These are phyloP conservation scores for Drosophila nannoptera DNA, from an alignment of 1,140 invertebrate genomes.

Conservation along the genomic window DNA sequence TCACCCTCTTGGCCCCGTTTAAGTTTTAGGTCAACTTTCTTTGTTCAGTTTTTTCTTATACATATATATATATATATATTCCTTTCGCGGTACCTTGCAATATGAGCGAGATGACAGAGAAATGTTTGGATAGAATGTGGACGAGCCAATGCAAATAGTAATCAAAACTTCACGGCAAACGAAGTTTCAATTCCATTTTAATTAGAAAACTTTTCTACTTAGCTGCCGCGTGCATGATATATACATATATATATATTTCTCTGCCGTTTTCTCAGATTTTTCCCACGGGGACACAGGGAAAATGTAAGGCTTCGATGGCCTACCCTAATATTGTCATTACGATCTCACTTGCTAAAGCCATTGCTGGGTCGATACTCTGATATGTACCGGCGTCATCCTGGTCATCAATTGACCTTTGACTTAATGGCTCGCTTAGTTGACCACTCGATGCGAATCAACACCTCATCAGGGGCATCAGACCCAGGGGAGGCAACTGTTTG, in stretches of 20 bases:
- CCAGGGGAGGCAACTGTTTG: slow-evolving; percentile 18
- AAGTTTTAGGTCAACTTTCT: slow-evolving; percentile 48
- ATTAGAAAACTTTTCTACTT: slow-evolving; percentile 75
- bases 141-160: slow-evolving; percentile 64
- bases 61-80: too few relatives aligned
- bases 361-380: background rate
- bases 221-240: slow-evolving; percentile 61
- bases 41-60: slow-evolving; percentile 17
- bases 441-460: slow-evolving; percentile 35
- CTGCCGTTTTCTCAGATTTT: slow-evolving; percentile 46
- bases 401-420: background rate
- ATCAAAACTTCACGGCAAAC: slow-evolving; percentile 64
- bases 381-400: background rate
- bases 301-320: too few relatives aligned
- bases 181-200: slow-evolving; percentile 75
- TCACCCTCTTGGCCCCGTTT: slow-evolving; percentile 41
- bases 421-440: background rate
- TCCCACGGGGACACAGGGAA: slow-evolving; percentile 11
- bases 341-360: too few relatives aligned
- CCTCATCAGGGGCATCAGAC: slow-evolving; percentile 19
- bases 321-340: too few relatives aligned
- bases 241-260: slow-evolving; percentile 3
- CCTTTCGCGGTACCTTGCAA: slow-evolving; percentile 38
- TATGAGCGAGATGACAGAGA: slow-evolving; percentile 5
- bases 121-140: slow-evolving; percentile 32